phyloP scores from a whole-genome alignment of 2,888 invertebrate genomes.

The Drosophila ustulata region DNA sequence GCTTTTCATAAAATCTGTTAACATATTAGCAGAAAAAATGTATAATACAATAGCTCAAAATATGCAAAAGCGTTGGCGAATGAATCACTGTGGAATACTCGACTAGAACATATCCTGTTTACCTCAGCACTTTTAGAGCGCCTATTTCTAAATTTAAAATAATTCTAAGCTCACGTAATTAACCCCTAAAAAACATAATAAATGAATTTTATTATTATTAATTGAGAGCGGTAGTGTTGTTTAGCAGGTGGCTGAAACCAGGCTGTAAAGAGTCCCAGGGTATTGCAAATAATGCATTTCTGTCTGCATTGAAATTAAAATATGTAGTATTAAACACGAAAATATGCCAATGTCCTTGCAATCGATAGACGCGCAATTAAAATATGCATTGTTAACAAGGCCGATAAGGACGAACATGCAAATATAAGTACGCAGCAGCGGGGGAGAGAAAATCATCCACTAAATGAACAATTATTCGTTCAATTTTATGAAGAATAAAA shows the following conservation, averaged over 20 bases:
- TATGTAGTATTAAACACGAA: constrained; percentile 18
- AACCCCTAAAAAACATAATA: not conserved
- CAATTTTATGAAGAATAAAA: constrained; percentile 10
- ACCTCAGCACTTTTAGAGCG: not conserved
- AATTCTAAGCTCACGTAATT: not conserved
- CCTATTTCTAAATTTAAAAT: not conserved
- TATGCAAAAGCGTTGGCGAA: constrained; percentile 6
- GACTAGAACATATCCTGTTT: not conserved
- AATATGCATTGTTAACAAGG: constrained; percentile 66
- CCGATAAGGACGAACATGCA: constrained; percentile 35
- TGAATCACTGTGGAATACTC: not conserved
- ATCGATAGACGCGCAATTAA: constrained; percentile 46
- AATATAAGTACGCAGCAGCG: not conserved
- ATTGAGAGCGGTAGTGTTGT: not conserved
- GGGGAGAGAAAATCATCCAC: not conserved
- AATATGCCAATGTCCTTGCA: constrained; percentile 47
- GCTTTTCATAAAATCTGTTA: constrained; percentile 40
- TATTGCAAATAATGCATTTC: not conserved
- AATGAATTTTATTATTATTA: not conserved
- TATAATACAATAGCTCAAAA: constrained; percentile 15
- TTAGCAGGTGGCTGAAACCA: not conserved
- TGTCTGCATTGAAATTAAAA: constrained; percentile 9
- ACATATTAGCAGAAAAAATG: constrained; percentile 18
- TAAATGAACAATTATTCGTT: constrained; percentile 25
- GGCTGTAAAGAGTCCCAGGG: not conserved